Evolutionary conservation across 2,888 invertebrate genomes (phyloP).

Genomic region (Agrilus biguttatus): DNA sequence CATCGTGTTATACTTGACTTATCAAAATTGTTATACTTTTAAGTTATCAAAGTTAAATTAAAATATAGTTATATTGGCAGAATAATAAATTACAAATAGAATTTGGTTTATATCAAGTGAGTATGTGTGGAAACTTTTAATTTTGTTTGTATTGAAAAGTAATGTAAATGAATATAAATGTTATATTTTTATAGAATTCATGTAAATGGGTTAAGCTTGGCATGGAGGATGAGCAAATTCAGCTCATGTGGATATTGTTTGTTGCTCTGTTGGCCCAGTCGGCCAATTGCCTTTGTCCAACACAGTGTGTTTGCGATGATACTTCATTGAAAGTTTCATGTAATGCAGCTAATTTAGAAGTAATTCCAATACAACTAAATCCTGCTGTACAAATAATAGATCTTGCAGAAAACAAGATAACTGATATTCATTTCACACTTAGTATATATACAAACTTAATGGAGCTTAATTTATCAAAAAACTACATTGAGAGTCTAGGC

Average conservation of each 20-base stretch:
- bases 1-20: too few relatives aligned
- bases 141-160: too few relatives aligned
- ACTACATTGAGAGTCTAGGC: conserved; percentile 66
- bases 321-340: conserved; percentile 67
- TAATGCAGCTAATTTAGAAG: conserved; percentile 63
- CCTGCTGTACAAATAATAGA: conserved; percentile 74
- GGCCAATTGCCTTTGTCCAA: conserved; percentile 46
- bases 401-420: conserved; percentile 71
- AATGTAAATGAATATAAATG: too few relatives aligned
- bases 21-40: too few relatives aligned
- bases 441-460: conserved; percentile 67
- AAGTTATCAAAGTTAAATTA: too few relatives aligned
- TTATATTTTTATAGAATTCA: too few relatives aligned
- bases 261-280: conserved; percentile 35
- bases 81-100: too few relatives aligned
- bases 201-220: conserved; percentile 12
- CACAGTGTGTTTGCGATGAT: conserved; percentile 67
- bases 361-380: conserved; percentile 79
- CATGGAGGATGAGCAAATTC: conserved; percentile 30
- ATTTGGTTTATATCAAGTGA: too few relatives aligned
- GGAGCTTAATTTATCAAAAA: conserved; percentile 68
- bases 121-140: too few relatives aligned
- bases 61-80: too few relatives aligned
- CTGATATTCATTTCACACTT: conserved; percentile 62
- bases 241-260: conserved; percentile 33